Percentiles rank a stretch among this genome's conserved stretches.
Evolutionary conservation across 2,888 invertebrate species (phyloP).

Genomic region (Ennomos fuscantarius): DNA sequence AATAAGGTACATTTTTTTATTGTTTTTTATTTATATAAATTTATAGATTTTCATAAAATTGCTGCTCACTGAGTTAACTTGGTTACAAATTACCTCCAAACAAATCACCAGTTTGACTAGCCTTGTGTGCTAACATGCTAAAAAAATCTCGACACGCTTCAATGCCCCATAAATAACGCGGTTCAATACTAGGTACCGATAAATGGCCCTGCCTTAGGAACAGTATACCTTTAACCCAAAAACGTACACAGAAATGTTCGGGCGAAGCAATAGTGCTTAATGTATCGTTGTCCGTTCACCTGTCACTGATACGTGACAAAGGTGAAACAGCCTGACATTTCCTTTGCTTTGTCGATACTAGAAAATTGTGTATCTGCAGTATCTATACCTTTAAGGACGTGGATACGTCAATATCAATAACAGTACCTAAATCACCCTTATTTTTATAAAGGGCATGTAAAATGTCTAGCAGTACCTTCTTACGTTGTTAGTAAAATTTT

Average conservation of each 20-base stretch:
- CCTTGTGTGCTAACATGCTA: too few species aligned
- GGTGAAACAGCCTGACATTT: conserved; percentile 51
- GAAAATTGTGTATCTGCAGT: conserved; percentile 30
- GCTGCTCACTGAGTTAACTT: too few species aligned
- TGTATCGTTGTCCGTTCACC: conserved; percentile 36
- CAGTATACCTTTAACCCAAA: conserved; percentile 12
- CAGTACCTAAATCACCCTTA: conserved; percentile 22
- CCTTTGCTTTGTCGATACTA: conserved; percentile 41
- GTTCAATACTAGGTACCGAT: background rate
- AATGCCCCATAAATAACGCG: background rate
- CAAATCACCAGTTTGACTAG: too few species aligned
- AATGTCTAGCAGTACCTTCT: background rate
- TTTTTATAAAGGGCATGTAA: conserved; percentile 10
- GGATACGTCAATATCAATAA: conserved; percentile 32
- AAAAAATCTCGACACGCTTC: too few species aligned
- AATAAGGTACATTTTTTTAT: too few species aligned
- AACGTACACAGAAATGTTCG: conserved; percentile 17
- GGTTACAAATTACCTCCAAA: too few species aligned
- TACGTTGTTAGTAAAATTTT: too few species aligned
- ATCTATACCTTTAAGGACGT: conserved; percentile 20
- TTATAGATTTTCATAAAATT: too few species aligned
- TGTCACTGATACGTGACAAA: conserved; percentile 51
- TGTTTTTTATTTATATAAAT: too few species aligned
- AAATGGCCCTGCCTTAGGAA: conserved; percentile 14
- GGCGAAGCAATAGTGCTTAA: conserved; percentile 26